Evolutionary conservation across 2,888 invertebrate genomes (phyloP), one percentile per base, ranked within the genome.

Genomic region (Ephialtes manifestator): DNA sequence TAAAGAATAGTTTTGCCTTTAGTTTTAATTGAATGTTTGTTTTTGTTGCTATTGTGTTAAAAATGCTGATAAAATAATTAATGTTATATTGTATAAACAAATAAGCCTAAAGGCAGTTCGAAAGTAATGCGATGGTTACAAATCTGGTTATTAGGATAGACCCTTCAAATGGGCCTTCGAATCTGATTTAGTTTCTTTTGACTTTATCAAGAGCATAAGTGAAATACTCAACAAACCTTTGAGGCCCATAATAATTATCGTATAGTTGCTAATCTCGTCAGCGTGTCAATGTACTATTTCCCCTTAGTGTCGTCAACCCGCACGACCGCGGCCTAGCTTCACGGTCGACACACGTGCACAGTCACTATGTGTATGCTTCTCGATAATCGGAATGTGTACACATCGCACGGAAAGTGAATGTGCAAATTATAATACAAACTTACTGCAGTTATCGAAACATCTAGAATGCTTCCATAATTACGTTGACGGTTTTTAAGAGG

Each of bases 221-320:
- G 39, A 4, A 70, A 78, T 75, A 39, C 65, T 70, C 74, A 68
- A 81, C 77, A 35, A 55, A 74, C 55, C 81, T 68, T 81, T 46
- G 70, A 51, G 65, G 75, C 63, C 24, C 70, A 81, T 71, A 76
- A 86, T 81, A 82, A 84, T 81, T 79, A 75, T 71, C 84, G 71
- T 55, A 70, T 75, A 15, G 55, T 67, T 75, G 84, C 70, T 86
- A 86, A 86, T 86, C 75, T 75, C 71, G 75, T 84, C 86, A 78
- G 81, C 81, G 82, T 82, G 70, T 82, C 68, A 70, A 70, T 48
- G 81, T 70, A 70, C 63, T 75, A 71, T 85, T 79, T 85, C 46
- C 24, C 55, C 81, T 70, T 18, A 81, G 72, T 77, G 77, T 85
- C 81, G 84, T 74, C 81, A 84, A 85, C 68, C 81, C 74, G 60